Conservation (phyloP, 2,888 invertebrate genomes). For the Noctua janthina region DNA sequence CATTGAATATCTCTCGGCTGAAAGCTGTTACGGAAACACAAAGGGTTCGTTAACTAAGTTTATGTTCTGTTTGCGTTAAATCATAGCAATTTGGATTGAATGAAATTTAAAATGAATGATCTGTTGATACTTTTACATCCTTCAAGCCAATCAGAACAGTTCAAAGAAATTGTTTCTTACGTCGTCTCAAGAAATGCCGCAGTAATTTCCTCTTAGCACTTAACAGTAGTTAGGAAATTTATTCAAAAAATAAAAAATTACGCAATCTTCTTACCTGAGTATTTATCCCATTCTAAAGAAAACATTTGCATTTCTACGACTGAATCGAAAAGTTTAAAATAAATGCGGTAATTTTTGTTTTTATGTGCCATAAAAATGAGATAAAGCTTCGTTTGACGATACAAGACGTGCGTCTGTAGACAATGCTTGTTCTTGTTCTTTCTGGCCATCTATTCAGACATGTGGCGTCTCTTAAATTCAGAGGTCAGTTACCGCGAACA, state of each 20-base stretch:
- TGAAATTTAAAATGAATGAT: constrained; percentile 13
- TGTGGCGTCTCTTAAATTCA: constrained; percentile 32
- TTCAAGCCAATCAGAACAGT: neutral
- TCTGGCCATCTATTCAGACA: constrained; percentile 29
- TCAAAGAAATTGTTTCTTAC: neutral
- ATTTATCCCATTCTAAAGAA: constrained; percentile 13
- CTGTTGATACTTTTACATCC: neutral
- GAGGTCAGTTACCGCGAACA: constrained; percentile 60
- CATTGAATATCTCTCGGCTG: constrained; percentile 42
- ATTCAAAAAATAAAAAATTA: neutral
- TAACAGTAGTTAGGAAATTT: neutral
- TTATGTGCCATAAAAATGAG: constrained; percentile 29
- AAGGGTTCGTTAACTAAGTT: constrained; percentile 46
- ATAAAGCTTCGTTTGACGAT: constrained; percentile 21
- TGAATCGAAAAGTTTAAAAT: constrained; percentile 6
- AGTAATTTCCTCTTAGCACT: neutral
- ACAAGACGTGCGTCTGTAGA: constrained; percentile 59
- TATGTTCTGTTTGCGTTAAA: constrained; percentile 28
- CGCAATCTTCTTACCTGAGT: neutral
- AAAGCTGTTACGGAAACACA: constrained; percentile 35
- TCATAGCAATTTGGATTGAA: constrained; percentile 17
- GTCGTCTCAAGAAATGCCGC: neutral
- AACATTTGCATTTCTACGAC: neutral
- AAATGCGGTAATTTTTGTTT: constrained; percentile 21
- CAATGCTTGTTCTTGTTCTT: constrained; percentile 56